Evolutionary conservation across 2,888 invertebrate genomes (phyloP).

Genomic region (Xylophagus ater): DNA sequence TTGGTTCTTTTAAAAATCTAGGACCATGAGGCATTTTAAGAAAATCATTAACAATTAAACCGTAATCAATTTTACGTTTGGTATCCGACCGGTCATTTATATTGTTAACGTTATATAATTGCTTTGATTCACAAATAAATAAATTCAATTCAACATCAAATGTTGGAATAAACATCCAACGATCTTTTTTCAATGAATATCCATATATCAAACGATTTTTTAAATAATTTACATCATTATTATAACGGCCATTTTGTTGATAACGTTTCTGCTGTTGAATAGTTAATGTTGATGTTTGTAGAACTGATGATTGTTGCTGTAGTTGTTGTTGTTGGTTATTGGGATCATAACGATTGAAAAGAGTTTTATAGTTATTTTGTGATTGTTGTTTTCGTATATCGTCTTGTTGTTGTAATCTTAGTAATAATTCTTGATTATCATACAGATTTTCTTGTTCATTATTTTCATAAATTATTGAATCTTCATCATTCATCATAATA

Average conservation of each 20-base stretch:
- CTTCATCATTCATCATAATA: conserved; percentile 68
- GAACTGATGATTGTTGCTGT: conserved; percentile 25
- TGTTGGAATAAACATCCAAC: conserved; percentile 77
- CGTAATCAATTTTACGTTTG: conserved; percentile 74
- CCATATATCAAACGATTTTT: conserved; percentile 71
- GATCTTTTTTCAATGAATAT: conserved; percentile 56
- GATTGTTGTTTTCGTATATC: background rate
- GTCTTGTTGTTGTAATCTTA: background rate
- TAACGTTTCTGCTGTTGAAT: background rate
- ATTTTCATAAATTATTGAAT: conserved; percentile 52
- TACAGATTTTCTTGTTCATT: conserved; percentile 37
- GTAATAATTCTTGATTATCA: conserved; percentile 26
- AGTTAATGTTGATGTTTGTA: background rate
- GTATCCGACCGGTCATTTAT: conserved; percentile 63
- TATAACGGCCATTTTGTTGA: background rate
- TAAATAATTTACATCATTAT: conserved; percentile 1
- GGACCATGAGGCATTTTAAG: conserved; percentile 78
- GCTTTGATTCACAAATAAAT: conserved; percentile 68
- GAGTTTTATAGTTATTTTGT: too few relatives aligned
- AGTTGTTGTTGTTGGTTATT: conserved; percentile 23
- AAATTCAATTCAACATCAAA: conserved; percentile 63
- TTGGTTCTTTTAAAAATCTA: conserved; percentile 75
- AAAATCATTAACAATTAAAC: conserved; percentile 68
- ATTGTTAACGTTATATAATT: conserved; percentile 44
- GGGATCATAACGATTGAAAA: too few relatives aligned